Evolutionary conservation across 2,113 vertebrate species (phyloP), one percentile per base, ranked within the genome.

Genomic region (Lagopus leucura): DNA sequence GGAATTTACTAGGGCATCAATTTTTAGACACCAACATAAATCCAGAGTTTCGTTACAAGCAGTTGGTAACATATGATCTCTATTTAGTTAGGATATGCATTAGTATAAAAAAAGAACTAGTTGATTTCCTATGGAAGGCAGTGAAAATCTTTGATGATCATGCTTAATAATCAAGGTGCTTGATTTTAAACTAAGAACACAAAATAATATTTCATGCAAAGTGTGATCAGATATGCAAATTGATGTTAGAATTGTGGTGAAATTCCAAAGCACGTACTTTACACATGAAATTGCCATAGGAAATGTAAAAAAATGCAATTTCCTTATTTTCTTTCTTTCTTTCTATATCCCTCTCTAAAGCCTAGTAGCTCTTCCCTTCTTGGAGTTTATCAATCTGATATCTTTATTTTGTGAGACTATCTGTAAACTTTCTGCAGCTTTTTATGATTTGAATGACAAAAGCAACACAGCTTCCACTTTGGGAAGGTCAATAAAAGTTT

Each of bases 51-150:
- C 28, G 10, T 90, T 69, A 87, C 25, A 82, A 80, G 75, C 32
- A 42, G 6, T 28, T 60, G 50, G 38, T 34, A 88, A 67, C 8
- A 43, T 12, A 61, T 50, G 20, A 72, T 65, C 18, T 58, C 52
- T 61, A 66, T 70, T 79, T 84, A 80, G 70, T 77, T 82, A 43
- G 61, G 22, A 73, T 80, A 48, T 27, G 6, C 7, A 38, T 86
- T 86, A 42, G 18, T 54, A 90, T 81, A 83, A 50, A 74, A n/a
- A 94, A 82, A 13, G 32, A 20, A 88, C 70, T 48, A 52, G 48
- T 2, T 40, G 21, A 58, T 70, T 80, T 88, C 32, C 28, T 55
- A 4, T 7, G 64, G 43, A 78, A 84, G 30, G 17, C 50, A 70
- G n/a, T 42, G 25, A 60, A 92, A 87, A 18, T 11, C 11, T 66